Base-by-base conservation (phyloP, 2,888 invertebrate species). In the Acrocyrtus sp. region DNA sequence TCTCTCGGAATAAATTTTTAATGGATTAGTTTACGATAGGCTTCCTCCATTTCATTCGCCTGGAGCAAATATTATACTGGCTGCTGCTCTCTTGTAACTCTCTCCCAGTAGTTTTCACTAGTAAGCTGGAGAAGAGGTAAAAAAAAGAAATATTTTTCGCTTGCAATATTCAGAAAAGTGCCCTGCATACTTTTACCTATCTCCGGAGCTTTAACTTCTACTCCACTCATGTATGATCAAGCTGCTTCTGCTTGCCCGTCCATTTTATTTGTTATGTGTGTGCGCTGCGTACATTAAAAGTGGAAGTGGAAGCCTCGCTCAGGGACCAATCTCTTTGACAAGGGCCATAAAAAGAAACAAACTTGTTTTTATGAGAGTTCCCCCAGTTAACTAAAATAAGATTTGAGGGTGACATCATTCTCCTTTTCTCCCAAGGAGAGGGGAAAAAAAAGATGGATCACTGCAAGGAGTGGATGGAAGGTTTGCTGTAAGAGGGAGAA, bases 1-100 rank as follows among this genome's bases (percentile, higher is more conserved):
- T n/a, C n/a, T n/a, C n/a, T n/a, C n/a, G n/a, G 45, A 62, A 70
- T 70, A 70, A 70, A 70, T 70, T 70, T 70, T 70, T 70, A 70
- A 70, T 70, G 63, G 63, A 43, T 3, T 21, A 57, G 47, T 70
- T 70, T 70, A 70, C 63, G 70, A 63, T 47, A 26, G 27, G 51
- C 58, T 57, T 34, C 6, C 12, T 12, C 34, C 34, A 34, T 34
- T 34, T 12, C 12, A 12, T 34, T 34, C 34, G 34, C 34, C 34
- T 34, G 6, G 34, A 34, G 34, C 34, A 5, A 34, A 34, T 5
- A 5, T 34, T n/a, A n/a, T n/a, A n/a, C n/a, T n/a, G n/a, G n/a
- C n/a, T n/a, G n/a, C n/a, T n/a, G n/a, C n/a, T n/a, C n/a, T n/a
- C n/a, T n/a, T n/a, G n/a, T n/a, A n/a, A n/a, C n/a, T n/a, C n/a